Evolutionary conservation across 2,888 invertebrate genomes (phyloP).

Genomic region (Acholoe squamosa): DNA sequence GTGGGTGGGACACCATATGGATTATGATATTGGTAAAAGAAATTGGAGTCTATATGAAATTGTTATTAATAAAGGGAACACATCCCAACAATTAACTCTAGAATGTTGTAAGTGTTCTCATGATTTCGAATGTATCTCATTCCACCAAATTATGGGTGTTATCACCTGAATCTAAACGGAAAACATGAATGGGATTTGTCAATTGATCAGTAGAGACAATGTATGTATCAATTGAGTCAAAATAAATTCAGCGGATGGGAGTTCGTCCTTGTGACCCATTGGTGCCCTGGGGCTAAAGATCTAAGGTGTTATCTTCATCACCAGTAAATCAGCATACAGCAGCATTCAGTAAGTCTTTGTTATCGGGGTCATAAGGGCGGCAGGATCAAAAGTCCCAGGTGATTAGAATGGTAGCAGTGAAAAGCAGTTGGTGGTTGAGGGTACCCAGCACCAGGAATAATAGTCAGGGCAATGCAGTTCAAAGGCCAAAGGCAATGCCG

Average conservation of each 20-base stretch:
- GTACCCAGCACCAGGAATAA: background rate
- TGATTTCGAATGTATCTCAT: too few relatives aligned
- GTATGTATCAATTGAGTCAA: background rate
- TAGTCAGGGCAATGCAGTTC: background rate
- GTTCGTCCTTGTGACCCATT: background rate
- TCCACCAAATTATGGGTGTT: too few relatives aligned
- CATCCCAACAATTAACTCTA: too few relatives aligned
- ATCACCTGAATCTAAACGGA: too few relatives aligned
- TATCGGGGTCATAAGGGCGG: background rate
- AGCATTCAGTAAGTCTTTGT: background rate
- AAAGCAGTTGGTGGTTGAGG: background rate
- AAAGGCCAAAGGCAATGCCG: background rate
- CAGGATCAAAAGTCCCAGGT: constrained; percentile 5
- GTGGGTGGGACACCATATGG: too few relatives aligned
- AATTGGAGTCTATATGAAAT: too few relatives aligned
- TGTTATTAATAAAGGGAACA: too few relatives aligned
- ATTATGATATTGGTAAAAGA: too few relatives aligned
- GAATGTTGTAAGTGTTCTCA: too few relatives aligned
- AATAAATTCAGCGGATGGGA: background rate
- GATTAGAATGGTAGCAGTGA: constrained; percentile 5
- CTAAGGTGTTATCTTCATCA: constrained; percentile 8
- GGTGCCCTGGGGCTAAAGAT: constrained; percentile 10
- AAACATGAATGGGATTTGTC: too few relatives aligned
- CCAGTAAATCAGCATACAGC: background rate
- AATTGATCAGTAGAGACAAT: too few relatives aligned